These are phyloP conservation scores for Cryptocheilus praepositus DNA, from an alignment of 2,888 invertebrate species.

Conservation along the genomic window DNA sequence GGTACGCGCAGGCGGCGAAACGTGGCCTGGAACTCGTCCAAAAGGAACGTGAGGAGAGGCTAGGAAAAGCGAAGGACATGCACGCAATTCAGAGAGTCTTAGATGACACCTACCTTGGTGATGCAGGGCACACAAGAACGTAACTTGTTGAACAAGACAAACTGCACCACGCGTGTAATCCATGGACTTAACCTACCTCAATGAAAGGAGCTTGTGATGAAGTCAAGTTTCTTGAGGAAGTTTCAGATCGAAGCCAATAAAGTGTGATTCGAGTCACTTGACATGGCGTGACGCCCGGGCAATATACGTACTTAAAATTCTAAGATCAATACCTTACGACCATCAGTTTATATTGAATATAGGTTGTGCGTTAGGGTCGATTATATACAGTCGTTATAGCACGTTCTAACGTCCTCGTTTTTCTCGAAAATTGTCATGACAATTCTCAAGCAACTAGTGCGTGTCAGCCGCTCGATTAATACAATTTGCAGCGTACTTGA, in stretches of 20 bases:
- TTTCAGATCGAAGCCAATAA: too few species aligned
- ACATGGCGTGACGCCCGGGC: neutral
- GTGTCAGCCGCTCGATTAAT: neutral
- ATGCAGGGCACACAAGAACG: slow-evolving; percentile 30
- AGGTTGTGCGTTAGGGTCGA: slow-evolving; percentile 7
- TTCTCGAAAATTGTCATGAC: too few species aligned
- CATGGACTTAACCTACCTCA: neutral
- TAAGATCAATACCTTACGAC: slow-evolving; percentile 14
- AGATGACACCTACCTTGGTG: slow-evolving; percentile 52
- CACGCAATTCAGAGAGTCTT: slow-evolving; percentile 51
- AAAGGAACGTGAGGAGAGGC: slow-evolving; percentile 77
- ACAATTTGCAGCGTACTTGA: neutral
- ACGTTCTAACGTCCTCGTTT: too few species aligned
- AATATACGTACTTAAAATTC: slow-evolving; percentile 19
- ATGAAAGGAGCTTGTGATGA: neutral
- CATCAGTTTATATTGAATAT: slow-evolving; percentile 1
- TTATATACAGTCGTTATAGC: too few species aligned
- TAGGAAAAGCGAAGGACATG: slow-evolving; percentile 33
- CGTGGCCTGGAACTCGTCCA: slow-evolving; percentile 79
- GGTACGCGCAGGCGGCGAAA: slow-evolving; percentile 82
- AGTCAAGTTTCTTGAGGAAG: too few species aligned
- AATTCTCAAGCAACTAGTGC: too few species aligned
- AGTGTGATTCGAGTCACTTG: neutral
- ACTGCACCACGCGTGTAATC: neutral
- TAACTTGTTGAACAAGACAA: slow-evolving; percentile 9